Base-by-base conservation (phyloP, 2,888 invertebrate genomes). In the Pheosia tremula region DNA sequence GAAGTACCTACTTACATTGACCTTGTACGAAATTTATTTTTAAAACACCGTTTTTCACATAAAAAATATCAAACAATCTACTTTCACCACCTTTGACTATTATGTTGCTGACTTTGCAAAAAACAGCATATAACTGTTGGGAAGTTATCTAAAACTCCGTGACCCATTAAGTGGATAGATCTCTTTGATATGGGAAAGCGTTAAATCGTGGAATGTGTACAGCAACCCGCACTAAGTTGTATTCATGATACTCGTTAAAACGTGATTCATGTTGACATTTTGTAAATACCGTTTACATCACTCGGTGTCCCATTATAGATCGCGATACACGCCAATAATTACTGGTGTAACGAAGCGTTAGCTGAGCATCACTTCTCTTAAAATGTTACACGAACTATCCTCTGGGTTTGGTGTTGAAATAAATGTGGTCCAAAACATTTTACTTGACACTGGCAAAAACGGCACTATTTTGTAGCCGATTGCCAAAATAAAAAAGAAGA, bases 231-330 rank as follows among this genome's bases (percentile, higher is more conserved):
- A 58, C 59, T 65, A 60, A 56, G 67, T 73, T 68, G 70, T 65
- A 68, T 68, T 63, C 66, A 58, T 58, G 62, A 64, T 62, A 63
- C 64, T 68, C 77, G 68, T 75, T 67, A 69, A 69, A 68, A 54
- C 37, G 47, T 60, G 63, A 71, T 75, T 71, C 69, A 76, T 69
- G 69, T 60, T 66, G 69, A 75, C 73, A 72, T 71, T 76, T 67
- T 54, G 67, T 69, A 68, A 77, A 75, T 74, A 75, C 58, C 61
- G 62, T 66, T 67, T 60, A 60, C 62, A 69, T 68, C 67, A 63
- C 37, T 39, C 56, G 49, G 58, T 62, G 62, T 58, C 58, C 68
- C 58, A 70, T 64, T 65, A 67, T 71, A 74, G 65, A 62, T 64
- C 58, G 53, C 59, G 58, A 57, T 65, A 67, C 53, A 54, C 60